phyloP scores from a whole-genome alignment of 2,888 invertebrate species.

The Harpagoxenus sublaevis region DNA sequence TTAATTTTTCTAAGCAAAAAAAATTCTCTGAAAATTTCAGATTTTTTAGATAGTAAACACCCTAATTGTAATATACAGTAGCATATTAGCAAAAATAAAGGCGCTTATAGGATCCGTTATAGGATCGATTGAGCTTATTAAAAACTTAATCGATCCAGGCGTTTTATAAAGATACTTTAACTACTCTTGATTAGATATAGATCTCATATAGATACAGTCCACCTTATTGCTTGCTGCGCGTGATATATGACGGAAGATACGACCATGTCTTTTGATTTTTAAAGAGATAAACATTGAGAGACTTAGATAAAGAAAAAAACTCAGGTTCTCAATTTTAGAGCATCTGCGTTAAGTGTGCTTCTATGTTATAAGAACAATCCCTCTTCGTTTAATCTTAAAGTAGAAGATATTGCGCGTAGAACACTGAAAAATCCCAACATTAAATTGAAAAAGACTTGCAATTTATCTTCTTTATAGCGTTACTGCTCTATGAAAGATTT shows the following conservation, averaged over 20 bases:
- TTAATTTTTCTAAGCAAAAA: background rate
- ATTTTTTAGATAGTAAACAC: background rate
- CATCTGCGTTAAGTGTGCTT: slow-evolving; percentile 27
- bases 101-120: background rate
- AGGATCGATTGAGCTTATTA: background rate
- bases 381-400: slow-evolving; percentile 39
- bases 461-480: slow-evolving; percentile 36
- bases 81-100: background rate
- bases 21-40: background rate
- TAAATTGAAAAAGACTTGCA: slow-evolving; percentile 48
- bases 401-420: slow-evolving; percentile 30
- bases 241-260: background rate
- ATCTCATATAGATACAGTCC: background rate
- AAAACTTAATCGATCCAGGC: background rate
- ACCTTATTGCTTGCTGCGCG: background rate
- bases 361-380: slow-evolving; percentile 19
- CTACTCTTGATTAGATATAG: no score
- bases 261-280: background rate
- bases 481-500: slow-evolving; percentile 34
- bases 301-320: background rate
- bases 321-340: slow-evolving; percentile 19
- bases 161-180: background rate
- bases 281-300: background rate
- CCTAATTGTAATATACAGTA: background rate
- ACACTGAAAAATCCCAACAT: slow-evolving; percentile 20